Percentiles rank a stretch among this genome's conserved stretches.
Evolutionary conservation across 2,888 invertebrate genomes (phyloP).

Genomic region (Dorcus hopei): DNA sequence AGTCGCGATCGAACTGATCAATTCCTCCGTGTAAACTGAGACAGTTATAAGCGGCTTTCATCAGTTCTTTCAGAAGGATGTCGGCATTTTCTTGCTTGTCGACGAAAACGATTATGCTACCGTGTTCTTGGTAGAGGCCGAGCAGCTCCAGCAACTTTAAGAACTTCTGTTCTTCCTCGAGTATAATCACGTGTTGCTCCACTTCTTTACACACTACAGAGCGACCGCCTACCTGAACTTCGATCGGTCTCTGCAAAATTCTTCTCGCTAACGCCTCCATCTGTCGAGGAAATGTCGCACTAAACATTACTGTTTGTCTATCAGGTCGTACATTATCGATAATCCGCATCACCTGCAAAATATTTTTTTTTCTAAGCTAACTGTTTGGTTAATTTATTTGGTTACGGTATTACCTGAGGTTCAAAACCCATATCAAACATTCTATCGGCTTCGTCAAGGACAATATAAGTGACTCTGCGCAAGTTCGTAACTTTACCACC

Average conservation of each 20-base stretch:
- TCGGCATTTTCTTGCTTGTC: constrained; percentile 99
- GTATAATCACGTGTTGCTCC: constrained; percentile 87
- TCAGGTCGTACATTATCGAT: constrained; percentile 97
- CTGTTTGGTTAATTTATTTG: no score
- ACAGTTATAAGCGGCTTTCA: constrained; percentile 95
- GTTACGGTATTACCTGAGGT: constrained; percentile 74
- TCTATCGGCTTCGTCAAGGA: constrained; percentile 97
- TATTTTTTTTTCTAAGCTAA: neutral
- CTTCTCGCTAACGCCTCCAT: constrained; percentile 97
- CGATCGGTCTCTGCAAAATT: constrained; percentile 91
- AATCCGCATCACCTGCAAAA: constrained; percentile 82
- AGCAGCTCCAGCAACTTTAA: constrained; percentile 95
- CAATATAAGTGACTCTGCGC: constrained; percentile 93
- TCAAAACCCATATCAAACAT: constrained; percentile 99
- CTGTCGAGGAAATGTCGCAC: constrained; percentile 97
- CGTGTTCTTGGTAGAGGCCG: constrained; percentile 89
- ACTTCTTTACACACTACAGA: constrained; percentile 98
- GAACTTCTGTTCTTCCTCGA: constrained; percentile 97
- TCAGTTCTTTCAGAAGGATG: constrained; percentile 85
- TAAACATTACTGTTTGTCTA: constrained; percentile 97
- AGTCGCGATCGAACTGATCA: constrained; percentile 98
- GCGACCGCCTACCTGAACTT: constrained; percentile 95
- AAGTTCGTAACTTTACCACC: constrained; percentile 97
- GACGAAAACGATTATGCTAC: constrained; percentile 94
- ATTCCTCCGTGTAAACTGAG: constrained; percentile 98